Conservation (phyloP, 2,797 vertebrate species). For the Sebastes oblongus region DNA sequence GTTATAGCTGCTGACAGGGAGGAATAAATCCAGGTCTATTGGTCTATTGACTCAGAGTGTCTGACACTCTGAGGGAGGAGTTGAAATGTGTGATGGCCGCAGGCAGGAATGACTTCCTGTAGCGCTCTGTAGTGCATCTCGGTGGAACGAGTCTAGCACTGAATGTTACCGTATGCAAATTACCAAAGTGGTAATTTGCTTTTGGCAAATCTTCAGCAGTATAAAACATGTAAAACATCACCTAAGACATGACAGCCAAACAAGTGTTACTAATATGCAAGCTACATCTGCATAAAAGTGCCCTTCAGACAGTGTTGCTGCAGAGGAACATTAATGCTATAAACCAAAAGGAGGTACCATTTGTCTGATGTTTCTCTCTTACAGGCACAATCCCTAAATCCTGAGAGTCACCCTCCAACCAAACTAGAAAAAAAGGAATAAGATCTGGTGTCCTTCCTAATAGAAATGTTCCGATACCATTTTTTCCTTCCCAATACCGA, state of each 20-base stretch:
- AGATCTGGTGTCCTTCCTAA: no score
- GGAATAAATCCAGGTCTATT: no score
- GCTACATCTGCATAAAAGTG: neutral
- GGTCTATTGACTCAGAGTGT: no score
- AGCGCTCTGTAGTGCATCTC: no score
- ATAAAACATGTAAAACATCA: neutral
- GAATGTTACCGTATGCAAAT: no score
- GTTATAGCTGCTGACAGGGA: no score
- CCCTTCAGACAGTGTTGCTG: neutral
- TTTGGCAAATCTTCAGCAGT: neutral
- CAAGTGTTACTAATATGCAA: neutral
- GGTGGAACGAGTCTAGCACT: no score
- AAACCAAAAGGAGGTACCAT: neutral
- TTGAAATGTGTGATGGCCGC: no score
- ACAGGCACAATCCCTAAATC: neutral
- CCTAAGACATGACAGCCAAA: neutral
- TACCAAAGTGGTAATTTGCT: neutral
- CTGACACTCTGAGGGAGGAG: no score
- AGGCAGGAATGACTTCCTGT: no score
- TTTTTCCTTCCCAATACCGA: no score
- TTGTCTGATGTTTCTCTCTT: neutral
- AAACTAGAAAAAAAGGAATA: neutral
- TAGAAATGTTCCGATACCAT: no score
- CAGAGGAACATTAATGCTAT: neutral
- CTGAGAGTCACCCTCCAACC: neutral